Evolutionary conservation across 2,113 vertebrate species (phyloP), one percentile per base, ranked within the genome.

Genomic region (Pungitius pungitius): DNA sequence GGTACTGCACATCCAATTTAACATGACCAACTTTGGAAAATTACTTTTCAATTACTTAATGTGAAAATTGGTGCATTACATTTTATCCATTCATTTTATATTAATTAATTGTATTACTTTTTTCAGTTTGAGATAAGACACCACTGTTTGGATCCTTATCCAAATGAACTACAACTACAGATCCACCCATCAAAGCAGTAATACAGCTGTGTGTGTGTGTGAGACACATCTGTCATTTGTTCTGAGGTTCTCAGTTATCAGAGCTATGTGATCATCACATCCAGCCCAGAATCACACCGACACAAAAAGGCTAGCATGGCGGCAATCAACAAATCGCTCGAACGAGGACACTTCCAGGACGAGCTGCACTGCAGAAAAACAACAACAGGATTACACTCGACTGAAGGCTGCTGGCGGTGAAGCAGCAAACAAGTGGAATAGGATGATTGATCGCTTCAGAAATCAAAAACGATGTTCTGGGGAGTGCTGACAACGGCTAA

Each of bases 401-500:
- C 67, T 40, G 73, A n/a, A n/a, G 58, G 75, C 68, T 77, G 78
- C 82, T 79, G 82, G 85, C 85, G 85, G 69, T 73, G 65, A 75
- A 77, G 79, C 66, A 75, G 64, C 77, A 77, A 88, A 87, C 81
- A 84, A 74, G 80, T 77, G 80, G 73, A 74, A 87, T 57, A 35
- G 67, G 66, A 87, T 92, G 91, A 93, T 81, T 88, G 84, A 93
- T 91, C 77, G 88, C 86, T 85, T 88, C 78, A 86, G 69, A 79
- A 86, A 90, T 82, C 75, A 75, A 81, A 78, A 90, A 82, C 60
- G 71, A 88, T 86, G 81, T 54, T 75, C 66, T 62, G 60, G 35
- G 72, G 80, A 88, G 37, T 93, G 91, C 92, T 92, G 91, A 93
- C 84, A 87, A 77, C 76, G 82, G 79, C 83, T 88, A 77, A 91